phyloP scores from a whole-genome alignment of 35 echinoderm and acorn worm genomes.

The Ptychodera flava region DNA sequence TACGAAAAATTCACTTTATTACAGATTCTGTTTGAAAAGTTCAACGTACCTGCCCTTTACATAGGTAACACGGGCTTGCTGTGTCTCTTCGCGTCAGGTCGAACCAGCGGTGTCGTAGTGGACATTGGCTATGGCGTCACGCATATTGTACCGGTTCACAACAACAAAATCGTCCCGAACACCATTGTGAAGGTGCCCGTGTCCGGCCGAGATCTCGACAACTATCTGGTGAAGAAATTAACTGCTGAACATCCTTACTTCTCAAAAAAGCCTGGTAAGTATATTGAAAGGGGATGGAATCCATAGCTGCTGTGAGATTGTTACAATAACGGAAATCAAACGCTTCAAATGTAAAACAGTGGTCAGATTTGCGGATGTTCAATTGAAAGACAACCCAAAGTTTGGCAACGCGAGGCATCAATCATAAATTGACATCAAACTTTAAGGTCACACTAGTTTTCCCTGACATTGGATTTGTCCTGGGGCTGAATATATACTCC shows the following conservation, averaged over 20 bases:
- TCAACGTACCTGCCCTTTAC: constrained; percentile 1
- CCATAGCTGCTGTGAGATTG: not conserved
- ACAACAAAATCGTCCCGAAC: not conserved
- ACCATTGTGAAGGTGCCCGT: constrained; percentile 10
- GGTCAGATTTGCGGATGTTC: not conserved
- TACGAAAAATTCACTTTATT: not conserved
- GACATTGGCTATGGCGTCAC: constrained; percentile 24
- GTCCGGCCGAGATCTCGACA: constrained; percentile 16
- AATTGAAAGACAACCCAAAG: not conserved
- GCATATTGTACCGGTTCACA: constrained; percentile 25
- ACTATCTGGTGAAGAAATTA: constrained; percentile 19
- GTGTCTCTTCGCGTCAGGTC: constrained; percentile 3
- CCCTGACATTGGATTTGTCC: not conserved
- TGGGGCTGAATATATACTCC: no score
- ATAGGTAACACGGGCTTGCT: not conserved
- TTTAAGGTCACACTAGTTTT: not conserved
- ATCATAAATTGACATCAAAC: not conserved
- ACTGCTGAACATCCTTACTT: not conserved
- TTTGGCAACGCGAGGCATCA: not conserved
- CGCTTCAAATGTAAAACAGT: not conserved
- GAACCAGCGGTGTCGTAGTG: not conserved
- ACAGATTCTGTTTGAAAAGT: constrained; percentile 6
- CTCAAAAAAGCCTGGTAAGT: not conserved
- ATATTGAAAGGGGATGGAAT: not conserved
- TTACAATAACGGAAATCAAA: not conserved